Conservation (phyloP, 2,888 invertebrate species). For the Tanytarsus gracilentus region DNA sequence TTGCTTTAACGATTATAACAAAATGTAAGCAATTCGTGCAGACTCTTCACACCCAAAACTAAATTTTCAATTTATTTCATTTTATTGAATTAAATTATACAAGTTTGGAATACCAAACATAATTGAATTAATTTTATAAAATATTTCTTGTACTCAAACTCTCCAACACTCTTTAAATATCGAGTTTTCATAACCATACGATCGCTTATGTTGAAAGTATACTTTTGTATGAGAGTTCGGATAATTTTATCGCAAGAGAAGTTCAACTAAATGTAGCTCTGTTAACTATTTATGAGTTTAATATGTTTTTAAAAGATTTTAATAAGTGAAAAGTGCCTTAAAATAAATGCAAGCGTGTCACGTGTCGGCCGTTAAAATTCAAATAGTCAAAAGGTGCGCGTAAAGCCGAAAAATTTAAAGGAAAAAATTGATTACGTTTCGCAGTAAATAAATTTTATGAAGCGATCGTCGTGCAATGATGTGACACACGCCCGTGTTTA, state of each 20-base stretch:
- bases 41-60: too few relatives aligned
- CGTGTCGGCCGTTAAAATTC: background rate
- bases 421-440: constrained; percentile 12
- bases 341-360: background rate
- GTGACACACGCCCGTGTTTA: background rate
- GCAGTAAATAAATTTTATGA: background rate
- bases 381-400: background rate
- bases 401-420: background rate
- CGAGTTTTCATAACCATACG: background rate
- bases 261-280: background rate
- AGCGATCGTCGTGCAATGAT: background rate
- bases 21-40: too few relatives aligned
- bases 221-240: background rate
- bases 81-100: too few relatives aligned
- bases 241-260: constrained; percentile 5
- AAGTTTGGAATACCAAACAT: too few relatives aligned
- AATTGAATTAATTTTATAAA: too few relatives aligned
- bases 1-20: too few relatives aligned
- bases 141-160: too few relatives aligned
- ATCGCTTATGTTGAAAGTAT: background rate
- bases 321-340: constrained; percentile 16
- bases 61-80: too few relatives aligned
- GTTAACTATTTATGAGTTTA: background rate
- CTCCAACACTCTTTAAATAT: too few relatives aligned
- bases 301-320: constrained; percentile 10